Percentiles rank a stretch among this genome's conserved stretches.
These are phyloP conservation scores for Ladona fulva DNA, from an alignment of 1,140 invertebrate species.

Conservation along the genomic window DNA sequence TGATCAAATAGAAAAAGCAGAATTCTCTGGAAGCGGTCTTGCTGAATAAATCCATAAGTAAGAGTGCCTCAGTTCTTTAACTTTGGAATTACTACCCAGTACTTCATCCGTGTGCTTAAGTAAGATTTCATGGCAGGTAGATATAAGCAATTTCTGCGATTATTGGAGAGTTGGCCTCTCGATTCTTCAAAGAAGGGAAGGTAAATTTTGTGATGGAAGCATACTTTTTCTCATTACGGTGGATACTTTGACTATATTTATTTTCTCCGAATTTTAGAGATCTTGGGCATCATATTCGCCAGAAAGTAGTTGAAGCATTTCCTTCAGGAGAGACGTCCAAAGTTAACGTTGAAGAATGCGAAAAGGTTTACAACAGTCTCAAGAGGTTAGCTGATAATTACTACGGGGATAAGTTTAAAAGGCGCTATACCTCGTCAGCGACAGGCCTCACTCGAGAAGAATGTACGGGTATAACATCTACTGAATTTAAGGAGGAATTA, in stretches of 20 bases:
- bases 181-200: conserved; percentile 61
- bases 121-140: too few relatives aligned
- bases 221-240: conserved; percentile 23
- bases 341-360: conserved; percentile 48
- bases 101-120: too few relatives aligned
- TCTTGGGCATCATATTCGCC: conserved; percentile 61
- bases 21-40: too few relatives aligned
- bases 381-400: conserved; percentile 59
- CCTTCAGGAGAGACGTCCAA: conserved; percentile 45
- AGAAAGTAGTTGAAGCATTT: conserved; percentile 56
- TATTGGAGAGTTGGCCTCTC: conserved; percentile 71
- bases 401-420: conserved; percentile 54
- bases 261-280: conserved; percentile 54
- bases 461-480: conserved; percentile 58
- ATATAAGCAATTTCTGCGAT: conserved; percentile 61
- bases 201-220: conserved; percentile 37
- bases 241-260: conserved; percentile 16
- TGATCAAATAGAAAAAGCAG: too few relatives aligned
- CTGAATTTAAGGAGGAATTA: conserved; percentile 55
- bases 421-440: conserved; percentile 44
- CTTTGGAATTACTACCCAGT: too few relatives aligned
- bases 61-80: too few relatives aligned
- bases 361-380: conserved; percentile 54
- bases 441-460: conserved; percentile 58
- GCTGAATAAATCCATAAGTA: too few relatives aligned